phyloP scores from a whole-genome alignment of 2,113 vertebrate genomes.

The Hassar affinis region DNA sequence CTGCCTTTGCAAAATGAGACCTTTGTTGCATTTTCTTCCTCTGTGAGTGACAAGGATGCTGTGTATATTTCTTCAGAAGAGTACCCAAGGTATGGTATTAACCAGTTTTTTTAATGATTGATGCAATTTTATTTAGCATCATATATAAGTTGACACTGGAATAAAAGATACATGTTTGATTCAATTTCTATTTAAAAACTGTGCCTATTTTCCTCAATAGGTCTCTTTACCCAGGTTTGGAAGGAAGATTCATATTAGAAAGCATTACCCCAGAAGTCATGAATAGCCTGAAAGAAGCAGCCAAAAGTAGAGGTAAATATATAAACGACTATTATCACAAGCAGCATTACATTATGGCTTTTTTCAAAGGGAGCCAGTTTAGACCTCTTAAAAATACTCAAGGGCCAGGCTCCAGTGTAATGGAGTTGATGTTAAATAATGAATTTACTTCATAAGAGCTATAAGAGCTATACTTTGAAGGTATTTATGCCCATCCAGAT shows the following conservation, averaged over 20 bases:
- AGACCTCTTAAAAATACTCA: not conserved
- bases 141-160: not conserved
- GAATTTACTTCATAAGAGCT: too few species aligned
- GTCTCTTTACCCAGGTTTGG: constrained; percentile 90
- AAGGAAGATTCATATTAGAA: constrained; percentile 86
- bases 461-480: not conserved
- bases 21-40: constrained; percentile 86
- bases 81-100: constrained; percentile 82
- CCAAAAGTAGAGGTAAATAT: constrained; percentile 88
- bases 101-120: not conserved
- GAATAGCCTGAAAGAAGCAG: constrained; percentile 86
- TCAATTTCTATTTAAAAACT: not conserved
- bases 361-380: not conserved
- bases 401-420: not conserved
- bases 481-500: not conserved
- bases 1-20: constrained; percentile 87
- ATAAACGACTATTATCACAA: not conserved
- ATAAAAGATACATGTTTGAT: not conserved
- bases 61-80: constrained; percentile 90
- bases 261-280: constrained; percentile 83
- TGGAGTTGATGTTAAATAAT: not conserved
- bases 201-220: constrained; percentile 60
- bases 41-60: constrained; percentile 86
- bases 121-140: not conserved
- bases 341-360: not conserved